Base-by-base conservation (phyloP, 2,888 invertebrate genomes). In the Lymantria dispar region DNA sequence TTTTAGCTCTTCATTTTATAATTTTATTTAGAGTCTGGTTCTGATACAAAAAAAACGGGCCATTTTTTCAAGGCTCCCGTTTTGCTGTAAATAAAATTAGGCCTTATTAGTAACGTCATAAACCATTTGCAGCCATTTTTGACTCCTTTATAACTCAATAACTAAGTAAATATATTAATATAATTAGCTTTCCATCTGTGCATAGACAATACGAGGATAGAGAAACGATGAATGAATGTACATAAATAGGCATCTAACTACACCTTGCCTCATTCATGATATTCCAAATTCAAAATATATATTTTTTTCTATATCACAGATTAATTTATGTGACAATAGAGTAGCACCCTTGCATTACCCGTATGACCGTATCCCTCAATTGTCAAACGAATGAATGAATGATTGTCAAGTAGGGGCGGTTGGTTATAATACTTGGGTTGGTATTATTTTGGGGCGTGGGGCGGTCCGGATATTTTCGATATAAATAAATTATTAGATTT, bases 281-380 rank as follows among this genome's bases (percentile, higher is more conserved):
- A n/a, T 43, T 43, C 42, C n/a, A 43, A 43, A 43, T 43, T 43
- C 29, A 43, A 43, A 43, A 43, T 3, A 7, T n/a, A 43, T n/a
- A 38, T 43, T 43, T 43, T 29, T 33, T 13, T 33, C 10, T 29
- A 15, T 8, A 8, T 51, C 57, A 50, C 52, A 68, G 72, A 74
- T 75, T 72, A 68, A 66, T 72, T 72, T 68, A 62, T 67, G 63
- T 55, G 52, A 71, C 72, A 74, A 75, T 72, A 60, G 69, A 64
- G 64, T 62, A 64, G 69, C 68, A 63, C 74, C 72, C 76, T 53
- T 52, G 36, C 45, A 60, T 68, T 62, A 50, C 64, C 61, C 64
- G 64, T 73, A 66, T 68, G 10, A 30, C 9, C 56, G 60, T 60
- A 33, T 22, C 43, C 68, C 72, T 67, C 60, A 57, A 58, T 52